Evolutionary conservation across 2,888 invertebrate genomes (phyloP), one percentile per base, ranked within the genome.

Genomic region (Pristionchus maxplancki): DNA sequence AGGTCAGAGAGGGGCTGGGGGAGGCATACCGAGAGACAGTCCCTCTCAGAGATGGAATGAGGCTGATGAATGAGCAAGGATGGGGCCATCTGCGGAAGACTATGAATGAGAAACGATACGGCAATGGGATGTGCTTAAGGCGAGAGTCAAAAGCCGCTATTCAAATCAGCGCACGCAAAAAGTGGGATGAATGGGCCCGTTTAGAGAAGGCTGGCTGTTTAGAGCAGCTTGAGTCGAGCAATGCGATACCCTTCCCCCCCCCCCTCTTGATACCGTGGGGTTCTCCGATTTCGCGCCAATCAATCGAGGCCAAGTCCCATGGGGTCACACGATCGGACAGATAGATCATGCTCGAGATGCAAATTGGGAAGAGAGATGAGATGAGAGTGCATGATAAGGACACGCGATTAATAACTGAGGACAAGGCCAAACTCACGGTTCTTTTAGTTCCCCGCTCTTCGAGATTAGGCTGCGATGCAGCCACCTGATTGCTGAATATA

Each of bases 71-170:
- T 78, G 78, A 74, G 40, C 74, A 74, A 74, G 74, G 40, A 74
- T 67, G 64, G 48, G 28, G 17, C 78, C 78, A 78, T 78, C 78
- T 78, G 40, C 78, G 20, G 44, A 44, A 15, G 24, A 28, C 31
- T 44, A 48, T 44, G 44, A 78, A 78, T 44, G 78, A 15, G 78
- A 44, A 44, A 78, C 78, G 78, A 74, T 74, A 40, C 40, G 78
- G 34, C 24, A 34, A 78, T 78, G 78, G n/a, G 74, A 40, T 78
- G 78, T 0, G 44, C 28, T 64, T 64, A 13, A 20, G 24, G 28
- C 78, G 78, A 78, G 78, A 78, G 78, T 78, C 44, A 78, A 78
- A 78, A 78, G 78, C 78, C 78, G 78, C 44, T 78, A 78, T 78
- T 44, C 78, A 44, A 78, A 78, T n/a, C 24, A 44, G 78, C 37